Percentiles rank a stretch among this genome's conserved stretches.
Conservation (phyloP, 2,888 invertebrate genomes). For the Monoplex corrugatus region DNA sequence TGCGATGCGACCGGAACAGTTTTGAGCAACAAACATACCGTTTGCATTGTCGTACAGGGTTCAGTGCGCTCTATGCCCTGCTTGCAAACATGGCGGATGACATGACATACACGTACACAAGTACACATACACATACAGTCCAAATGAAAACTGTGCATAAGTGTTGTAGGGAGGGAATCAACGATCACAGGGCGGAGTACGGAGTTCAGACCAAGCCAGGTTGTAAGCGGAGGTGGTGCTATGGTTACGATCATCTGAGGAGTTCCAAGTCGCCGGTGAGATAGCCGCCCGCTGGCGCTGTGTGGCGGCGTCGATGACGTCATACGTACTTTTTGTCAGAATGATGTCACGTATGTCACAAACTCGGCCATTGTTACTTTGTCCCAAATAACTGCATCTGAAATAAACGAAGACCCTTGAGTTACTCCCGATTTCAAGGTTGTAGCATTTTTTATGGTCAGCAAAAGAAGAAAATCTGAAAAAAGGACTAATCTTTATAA, state of each 20-base stretch:
- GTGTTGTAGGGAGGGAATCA: conserved; percentile 33
- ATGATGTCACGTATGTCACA: neutral
- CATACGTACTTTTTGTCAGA: neutral
- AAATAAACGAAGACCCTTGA: neutral
- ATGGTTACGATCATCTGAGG: conserved; percentile 29
- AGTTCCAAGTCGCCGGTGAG: neutral
- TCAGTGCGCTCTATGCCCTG: too few species aligned
- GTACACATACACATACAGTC: neutral
- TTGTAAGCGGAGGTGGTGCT: conserved; percentile 32
- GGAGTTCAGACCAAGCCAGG: conserved; percentile 23
- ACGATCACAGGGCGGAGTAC: conserved; percentile 44
- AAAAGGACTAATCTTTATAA: too few species aligned
- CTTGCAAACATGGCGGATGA: neutral
- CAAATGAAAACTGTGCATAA: conserved; percentile 32
- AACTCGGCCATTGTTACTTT: conserved; percentile 42
- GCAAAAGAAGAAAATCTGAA: too few species aligned
- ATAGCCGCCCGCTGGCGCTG: neutral
- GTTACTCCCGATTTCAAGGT: too few species aligned
- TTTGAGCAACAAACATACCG: too few species aligned
- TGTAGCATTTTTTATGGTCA: too few species aligned
- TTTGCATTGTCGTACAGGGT: too few species aligned
- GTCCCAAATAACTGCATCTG: conserved; percentile 58
- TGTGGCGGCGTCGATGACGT: neutral
- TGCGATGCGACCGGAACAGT: too few species aligned
- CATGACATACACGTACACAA: conserved; percentile 7